Evolutionary conservation across 23 tunicate species (phyloP), one percentile per base, ranked within the genome.

Genomic region (Phallusia fumigata): DNA sequence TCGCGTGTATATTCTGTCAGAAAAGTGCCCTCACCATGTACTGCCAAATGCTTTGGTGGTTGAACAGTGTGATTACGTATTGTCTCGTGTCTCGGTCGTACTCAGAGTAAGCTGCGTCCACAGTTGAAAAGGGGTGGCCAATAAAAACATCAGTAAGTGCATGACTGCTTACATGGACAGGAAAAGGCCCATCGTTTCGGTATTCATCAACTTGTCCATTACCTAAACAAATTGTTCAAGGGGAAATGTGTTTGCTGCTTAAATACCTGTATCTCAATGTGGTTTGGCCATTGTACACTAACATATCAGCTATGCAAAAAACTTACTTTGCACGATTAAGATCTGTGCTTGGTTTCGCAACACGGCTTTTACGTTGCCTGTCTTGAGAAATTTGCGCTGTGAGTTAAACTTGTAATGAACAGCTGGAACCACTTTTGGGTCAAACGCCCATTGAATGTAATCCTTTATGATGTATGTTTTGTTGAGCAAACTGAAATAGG

Each of bases 101-200:
- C 52, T 90, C 89, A 30, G 65, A 82, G 69, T 44, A 90, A 3
- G 79, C 95, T 16, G 95, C 86, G 47, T 90, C 89, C 24, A 90
- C 80, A 18, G 30, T 33, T 19, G 53, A n/a, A 80, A 80, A 65
- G 0, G 89, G 86, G 40, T 81, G 85, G 10, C 84, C 86, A 22
- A 44, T 22, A 77, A 85, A 90, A 78, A 85, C 31, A 0, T 84
- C 36, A 21, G 47, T 45, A 36, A 90, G 69, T 22, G 80, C 53
- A 0, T 28, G 50, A 33, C 53, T 90, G 0, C 76, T 75, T 19
- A 69, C 26, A 31, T 72, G 73, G 13, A 21, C 58, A 53, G 50
- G 36, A 0, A 45, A 32, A 12, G 95, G 95, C 21, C 90, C 84
- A 32, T 88, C 82, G 10, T 65, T 77, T 22, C 74, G 51, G 64